A percentile compares a stretch with the other conserved stretches of the same genome.
phyloP scores from a whole-genome alignment of 2,888 invertebrate genomes.

The Pasiphila rectangulata region DNA sequence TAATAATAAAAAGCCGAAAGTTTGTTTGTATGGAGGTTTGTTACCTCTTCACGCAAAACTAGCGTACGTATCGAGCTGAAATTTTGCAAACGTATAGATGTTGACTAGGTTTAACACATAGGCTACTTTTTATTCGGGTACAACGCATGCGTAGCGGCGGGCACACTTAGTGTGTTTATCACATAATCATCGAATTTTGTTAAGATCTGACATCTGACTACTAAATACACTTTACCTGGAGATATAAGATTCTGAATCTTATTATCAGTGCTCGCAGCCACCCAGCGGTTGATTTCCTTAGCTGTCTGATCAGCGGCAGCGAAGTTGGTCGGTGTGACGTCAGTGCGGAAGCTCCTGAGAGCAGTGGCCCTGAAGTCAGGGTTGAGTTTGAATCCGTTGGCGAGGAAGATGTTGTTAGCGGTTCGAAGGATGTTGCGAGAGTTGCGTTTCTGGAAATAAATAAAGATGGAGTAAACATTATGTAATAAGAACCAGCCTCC shows the following conservation, averaged over 20 bases:
- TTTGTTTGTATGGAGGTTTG: no score
- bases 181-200: no score
- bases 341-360: slow-evolving; percentile 74
- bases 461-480: neutral
- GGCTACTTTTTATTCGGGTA: no score
- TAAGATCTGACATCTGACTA: neutral
- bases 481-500: no score
- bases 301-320: slow-evolving; percentile 66
- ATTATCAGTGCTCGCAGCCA: slow-evolving; percentile 83
- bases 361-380: slow-evolving; percentile 53
- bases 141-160: no score
- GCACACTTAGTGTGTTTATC: no score
- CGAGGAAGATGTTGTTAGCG: slow-evolving; percentile 62
- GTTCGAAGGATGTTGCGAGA: slow-evolving; percentile 58
- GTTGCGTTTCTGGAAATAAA: slow-evolving; percentile 51
- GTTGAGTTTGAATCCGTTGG: slow-evolving; percentile 53
- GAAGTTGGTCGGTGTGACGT: slow-evolving; percentile 81
- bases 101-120: no score
- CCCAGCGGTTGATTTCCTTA: slow-evolving; percentile 86
- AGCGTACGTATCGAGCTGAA: no score
- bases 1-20: no score
- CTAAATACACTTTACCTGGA: slow-evolving; percentile 65
- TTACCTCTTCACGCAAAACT: no score
- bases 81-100: no score
- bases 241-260: slow-evolving; percentile 82